Conservation (phyloP, 2,113 vertebrate species). For the Pseudonaja textilis region DNA sequence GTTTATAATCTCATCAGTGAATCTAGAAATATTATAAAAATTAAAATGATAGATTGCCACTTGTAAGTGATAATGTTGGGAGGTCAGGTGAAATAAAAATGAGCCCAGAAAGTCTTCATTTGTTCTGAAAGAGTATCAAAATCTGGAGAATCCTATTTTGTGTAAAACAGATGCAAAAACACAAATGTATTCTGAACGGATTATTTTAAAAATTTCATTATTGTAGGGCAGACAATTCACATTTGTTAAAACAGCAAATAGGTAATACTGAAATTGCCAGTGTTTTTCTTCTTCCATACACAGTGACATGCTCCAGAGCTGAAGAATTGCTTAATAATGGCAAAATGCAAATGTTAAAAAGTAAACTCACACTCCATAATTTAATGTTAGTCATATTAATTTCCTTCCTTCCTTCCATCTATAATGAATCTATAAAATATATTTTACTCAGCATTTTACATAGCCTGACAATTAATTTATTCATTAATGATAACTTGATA, state of each 20-base stretch:
- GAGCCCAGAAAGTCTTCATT: neutral
- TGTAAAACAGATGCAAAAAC: neutral
- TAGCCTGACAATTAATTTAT: neutral
- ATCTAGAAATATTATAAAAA: neutral
- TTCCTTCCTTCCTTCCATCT: neutral
- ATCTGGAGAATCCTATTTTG: neutral
- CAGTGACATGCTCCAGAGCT: neutral
- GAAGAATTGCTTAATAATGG: neutral
- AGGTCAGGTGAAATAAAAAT: neutral
- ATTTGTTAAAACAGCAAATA: neutral
- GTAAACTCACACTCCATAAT: neutral
- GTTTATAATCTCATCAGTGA: neutral
- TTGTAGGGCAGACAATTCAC: neutral
- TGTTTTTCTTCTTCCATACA: neutral
- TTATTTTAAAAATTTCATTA: neutral
- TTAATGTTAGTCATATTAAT: neutral
- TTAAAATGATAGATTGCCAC: neutral
- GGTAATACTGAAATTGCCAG: neutral
- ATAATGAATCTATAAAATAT: neutral
- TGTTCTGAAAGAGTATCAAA: neutral
- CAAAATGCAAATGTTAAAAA: conserved; percentile 8
- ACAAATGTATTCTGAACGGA: neutral
- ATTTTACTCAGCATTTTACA: neutral
- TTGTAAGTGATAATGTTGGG: neutral
- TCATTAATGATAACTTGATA: neutral